Percentiles rank a stretch among this genome's conserved stretches.
Conservation (phyloP, 2,888 invertebrate species). For the Mimumesa dahlbomi region DNA sequence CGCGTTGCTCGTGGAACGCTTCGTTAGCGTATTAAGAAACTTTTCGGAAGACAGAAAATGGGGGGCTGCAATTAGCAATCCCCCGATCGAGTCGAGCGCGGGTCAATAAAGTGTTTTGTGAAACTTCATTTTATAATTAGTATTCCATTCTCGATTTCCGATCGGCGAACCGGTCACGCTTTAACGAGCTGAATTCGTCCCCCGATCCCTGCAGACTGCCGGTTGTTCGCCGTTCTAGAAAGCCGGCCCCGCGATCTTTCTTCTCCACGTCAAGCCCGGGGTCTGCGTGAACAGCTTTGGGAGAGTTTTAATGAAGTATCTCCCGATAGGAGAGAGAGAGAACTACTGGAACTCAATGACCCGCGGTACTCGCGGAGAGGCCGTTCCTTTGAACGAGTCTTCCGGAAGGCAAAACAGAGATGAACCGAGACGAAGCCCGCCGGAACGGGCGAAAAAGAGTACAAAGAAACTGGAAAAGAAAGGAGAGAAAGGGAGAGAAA, state of each 20-base stretch:
- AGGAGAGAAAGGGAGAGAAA: slow-evolving; percentile 16
- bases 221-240: no score
- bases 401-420: slow-evolving; percentile 19
- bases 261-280: slow-evolving; percentile 2
- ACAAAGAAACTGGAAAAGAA: slow-evolving; percentile 9
- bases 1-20: no score
- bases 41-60: no score
- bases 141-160: slow-evolving; percentile 5
- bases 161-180: slow-evolving; percentile 11
- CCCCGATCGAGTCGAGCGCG: background rate
- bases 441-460: slow-evolving; percentile 4
- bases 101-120: slow-evolving; percentile 5
- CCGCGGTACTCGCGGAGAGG: slow-evolving; percentile 30
- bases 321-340: slow-evolving; percentile 21
- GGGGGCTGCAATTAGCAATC: background rate
- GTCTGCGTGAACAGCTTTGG: slow-evolving; percentile 22
- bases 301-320: slow-evolving; percentile 56
- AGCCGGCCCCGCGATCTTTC: slow-evolving; percentile 21
- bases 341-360: slow-evolving; percentile 45
- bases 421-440: background rate
- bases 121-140: slow-evolving; percentile 10
- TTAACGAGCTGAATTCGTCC: slow-evolving; percentile 32
- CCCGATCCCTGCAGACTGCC: background rate
- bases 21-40: no score
- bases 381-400: slow-evolving; percentile 34